A percentile compares a stretch with the other conserved stretches of the same genome.
phyloP scores from a whole-genome alignment of 2,888 invertebrate genomes.

The Folsomia candida region DNA sequence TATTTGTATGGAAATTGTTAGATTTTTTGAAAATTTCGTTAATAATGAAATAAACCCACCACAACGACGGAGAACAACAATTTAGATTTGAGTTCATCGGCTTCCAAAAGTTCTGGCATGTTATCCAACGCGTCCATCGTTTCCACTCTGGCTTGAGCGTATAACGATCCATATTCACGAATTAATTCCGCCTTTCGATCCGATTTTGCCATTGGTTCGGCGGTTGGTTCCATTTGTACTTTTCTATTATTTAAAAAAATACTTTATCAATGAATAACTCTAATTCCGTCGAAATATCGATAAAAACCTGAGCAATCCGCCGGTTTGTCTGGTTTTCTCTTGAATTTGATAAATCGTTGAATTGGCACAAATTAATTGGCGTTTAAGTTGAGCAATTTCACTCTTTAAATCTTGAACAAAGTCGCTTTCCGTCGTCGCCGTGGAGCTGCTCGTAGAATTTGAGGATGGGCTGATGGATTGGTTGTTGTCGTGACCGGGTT shows the following conservation, averaged over 20 bases:
- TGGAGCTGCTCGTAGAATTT: neutral
- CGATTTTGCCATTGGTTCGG: constrained; percentile 3
- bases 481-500: constrained; percentile 23
- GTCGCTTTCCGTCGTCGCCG: constrained; percentile 21
- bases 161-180: constrained; percentile 78
- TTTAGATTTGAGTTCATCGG: constrained; percentile 87
- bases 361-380: constrained; percentile 37
- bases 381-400: constrained; percentile 42
- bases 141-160: constrained; percentile 78
- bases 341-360: constrained; percentile 32
- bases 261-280: too few relatives aligned
- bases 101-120: constrained; percentile 74
- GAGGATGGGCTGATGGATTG: neutral
- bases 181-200: constrained; percentile 58
- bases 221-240: neutral
- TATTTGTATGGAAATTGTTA: constrained; percentile 52
- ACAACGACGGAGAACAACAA: constrained; percentile 93
- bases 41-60: constrained; percentile 60
- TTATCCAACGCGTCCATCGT: constrained; percentile 81
- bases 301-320: neutral
- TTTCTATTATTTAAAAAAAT: too few relatives aligned
- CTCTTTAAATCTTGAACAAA: constrained; percentile 34
- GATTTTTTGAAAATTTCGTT: neutral
- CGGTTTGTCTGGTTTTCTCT: neutral
- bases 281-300: neutral